These are phyloP conservation scores for Thinocorus orbignyianus DNA, from an alignment of 2,113 vertebrate species.

Conservation along the genomic window DNA sequence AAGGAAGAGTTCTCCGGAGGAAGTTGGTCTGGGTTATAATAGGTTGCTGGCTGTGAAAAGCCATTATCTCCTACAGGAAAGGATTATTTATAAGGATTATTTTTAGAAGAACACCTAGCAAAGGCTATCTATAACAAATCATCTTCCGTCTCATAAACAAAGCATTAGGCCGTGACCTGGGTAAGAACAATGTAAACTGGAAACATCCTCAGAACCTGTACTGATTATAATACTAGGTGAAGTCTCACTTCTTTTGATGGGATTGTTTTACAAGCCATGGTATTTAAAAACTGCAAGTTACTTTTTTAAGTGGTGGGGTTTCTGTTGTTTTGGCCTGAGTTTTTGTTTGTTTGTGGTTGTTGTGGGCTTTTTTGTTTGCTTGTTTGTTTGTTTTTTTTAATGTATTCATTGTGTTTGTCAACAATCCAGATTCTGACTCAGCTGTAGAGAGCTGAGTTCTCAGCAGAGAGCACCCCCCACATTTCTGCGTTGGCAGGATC, in stretches of 20 bases:
- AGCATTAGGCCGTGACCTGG: neutral
- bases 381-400: neutral
- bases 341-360: neutral
- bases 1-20: constrained; percentile 91
- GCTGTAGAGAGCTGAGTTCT: neutral
- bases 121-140: constrained; percentile 54
- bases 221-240: neutral
- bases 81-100: constrained; percentile 55
- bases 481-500: neutral
- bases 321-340: neutral
- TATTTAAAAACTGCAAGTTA: neutral
- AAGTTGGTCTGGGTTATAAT: constrained; percentile 85
- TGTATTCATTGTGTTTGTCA: neutral
- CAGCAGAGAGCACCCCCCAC: neutral
- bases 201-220: neutral
- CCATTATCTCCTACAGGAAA: constrained; percentile 72
- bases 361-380: neutral
- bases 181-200: constrained; percentile 40
- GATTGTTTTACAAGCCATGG: neutral
- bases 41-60: constrained; percentile 72
- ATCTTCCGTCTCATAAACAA: constrained; percentile 39
- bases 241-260: neutral
- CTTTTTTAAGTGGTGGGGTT: neutral
- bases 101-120: constrained; percentile 59
- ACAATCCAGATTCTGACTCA: neutral